phyloP scores from a whole-genome alignment of 2,888 invertebrate genomes.

The Nomada fabriciana region DNA sequence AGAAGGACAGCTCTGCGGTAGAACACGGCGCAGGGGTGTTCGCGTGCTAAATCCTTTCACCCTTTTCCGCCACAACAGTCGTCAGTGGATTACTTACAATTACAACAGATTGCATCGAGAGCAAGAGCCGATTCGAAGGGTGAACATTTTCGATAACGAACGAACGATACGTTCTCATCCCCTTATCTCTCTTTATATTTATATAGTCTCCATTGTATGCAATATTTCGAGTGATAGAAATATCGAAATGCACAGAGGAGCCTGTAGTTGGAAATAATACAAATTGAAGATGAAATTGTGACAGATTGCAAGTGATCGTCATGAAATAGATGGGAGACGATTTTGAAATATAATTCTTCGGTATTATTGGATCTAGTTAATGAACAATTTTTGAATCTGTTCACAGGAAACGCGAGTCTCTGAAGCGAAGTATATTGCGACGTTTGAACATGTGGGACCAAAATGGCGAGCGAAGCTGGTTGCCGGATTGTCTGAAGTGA shows the following conservation, averaged over 20 bases:
- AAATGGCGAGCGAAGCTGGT: neutral
- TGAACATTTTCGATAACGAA: conserved; percentile 56
- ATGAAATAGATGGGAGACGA: conserved; percentile 6
- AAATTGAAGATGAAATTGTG: conserved; percentile 7
- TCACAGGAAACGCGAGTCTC: conserved; percentile 8
- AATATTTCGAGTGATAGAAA: neutral
- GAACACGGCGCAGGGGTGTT: conserved; percentile 36
- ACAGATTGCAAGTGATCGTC: conserved; percentile 20
- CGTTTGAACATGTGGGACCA: neutral
- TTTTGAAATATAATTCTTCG: neutral
- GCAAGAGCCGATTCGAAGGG: conserved; percentile 38
- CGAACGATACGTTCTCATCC: conserved; percentile 25
- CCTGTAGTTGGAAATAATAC: conserved; percentile 15
- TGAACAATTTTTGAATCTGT: neutral
- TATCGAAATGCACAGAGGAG: neutral
- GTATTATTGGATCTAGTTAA: neutral
- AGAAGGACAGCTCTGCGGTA: conserved; percentile 23
- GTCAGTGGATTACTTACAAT: conserved; percentile 49
- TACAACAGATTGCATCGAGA: conserved; percentile 55
- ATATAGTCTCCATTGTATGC: no score
- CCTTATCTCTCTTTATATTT: no score
- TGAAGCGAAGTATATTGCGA: neutral
- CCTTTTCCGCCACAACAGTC: conserved; percentile 47
- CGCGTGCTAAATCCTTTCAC: conserved; percentile 61
- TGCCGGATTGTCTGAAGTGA: neutral